phyloP scores from a whole-genome alignment of 2,888 invertebrate genomes.

The Erpobdella octoculata region DNA sequence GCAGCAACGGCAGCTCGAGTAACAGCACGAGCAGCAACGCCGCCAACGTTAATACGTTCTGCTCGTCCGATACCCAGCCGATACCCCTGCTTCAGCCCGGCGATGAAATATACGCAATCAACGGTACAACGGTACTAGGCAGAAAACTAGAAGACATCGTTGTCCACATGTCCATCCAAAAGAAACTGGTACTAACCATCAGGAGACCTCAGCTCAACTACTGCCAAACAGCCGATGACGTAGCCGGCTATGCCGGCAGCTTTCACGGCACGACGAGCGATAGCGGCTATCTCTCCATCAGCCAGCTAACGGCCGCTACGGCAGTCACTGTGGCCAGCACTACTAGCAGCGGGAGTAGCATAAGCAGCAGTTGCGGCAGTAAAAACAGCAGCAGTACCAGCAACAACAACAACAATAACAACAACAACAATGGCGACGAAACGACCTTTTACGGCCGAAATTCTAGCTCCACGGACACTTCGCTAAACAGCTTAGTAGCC shows the following conservation, averaged over 20 bases:
- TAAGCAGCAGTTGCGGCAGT: neutral
- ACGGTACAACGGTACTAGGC: constrained; percentile 9
- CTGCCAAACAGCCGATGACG: neutral
- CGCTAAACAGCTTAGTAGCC: neutral
- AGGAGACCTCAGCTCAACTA: neutral
- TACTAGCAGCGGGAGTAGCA: no score
- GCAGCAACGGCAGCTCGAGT: neutral
- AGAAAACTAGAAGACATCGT: constrained; percentile 14
- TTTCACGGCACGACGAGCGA: no score
- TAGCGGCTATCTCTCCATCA: no score
- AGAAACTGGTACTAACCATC: constrained; percentile 17
- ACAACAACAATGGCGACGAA: no score
- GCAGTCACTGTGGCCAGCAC: no score
- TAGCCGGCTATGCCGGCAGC: no score
- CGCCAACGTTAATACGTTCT: neutral
- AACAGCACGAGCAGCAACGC: neutral
- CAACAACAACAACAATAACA: neutral
- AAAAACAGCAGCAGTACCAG: neutral
- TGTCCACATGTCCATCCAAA: constrained; percentile 22
- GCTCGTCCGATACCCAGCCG: neutral
- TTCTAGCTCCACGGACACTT: neutral
- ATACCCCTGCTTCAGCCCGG: constrained; percentile 6
- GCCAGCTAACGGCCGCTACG: no score
- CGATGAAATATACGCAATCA: constrained; percentile 15
- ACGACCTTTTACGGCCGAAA: no score